These are phyloP conservation scores for Paramormyrops hopkinsi DNA, from an alignment of 2,797 vertebrate species.

Conservation along the genomic window DNA sequence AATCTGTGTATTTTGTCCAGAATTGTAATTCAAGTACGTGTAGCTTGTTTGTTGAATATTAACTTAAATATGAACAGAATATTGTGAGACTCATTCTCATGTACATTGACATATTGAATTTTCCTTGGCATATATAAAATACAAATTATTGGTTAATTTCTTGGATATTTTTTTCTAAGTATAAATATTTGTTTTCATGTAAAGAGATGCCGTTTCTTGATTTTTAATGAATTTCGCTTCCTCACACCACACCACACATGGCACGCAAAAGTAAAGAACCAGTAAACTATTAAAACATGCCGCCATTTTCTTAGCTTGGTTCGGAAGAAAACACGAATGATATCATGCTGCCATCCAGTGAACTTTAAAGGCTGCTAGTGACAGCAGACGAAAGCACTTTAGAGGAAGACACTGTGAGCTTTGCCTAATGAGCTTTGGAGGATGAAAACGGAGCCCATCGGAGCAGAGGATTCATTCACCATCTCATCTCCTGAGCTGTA, in stretches of 20 bases:
- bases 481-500: conserved; percentile 34
- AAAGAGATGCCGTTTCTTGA: not conserved
- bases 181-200: not conserved
- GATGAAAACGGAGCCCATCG: conserved; percentile 35
- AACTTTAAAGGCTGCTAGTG: not conserved
- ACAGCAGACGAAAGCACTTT: not conserved
- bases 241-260: not conserved
- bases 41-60: not conserved
- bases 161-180: not conserved
- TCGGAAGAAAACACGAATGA: not conserved
- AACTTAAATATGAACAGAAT: not conserved
- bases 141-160: not conserved
- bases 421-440: conserved; percentile 7
- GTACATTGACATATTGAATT: not conserved
- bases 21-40: not conserved
- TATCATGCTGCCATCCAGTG: not conserved
- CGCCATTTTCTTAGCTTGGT: not conserved
- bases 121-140: not conserved
- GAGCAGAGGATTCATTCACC: conserved; percentile 47
- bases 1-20: not conserved
- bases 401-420: not conserved
- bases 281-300: not conserved
- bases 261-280: not conserved
- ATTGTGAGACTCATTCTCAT: not conserved
- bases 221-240: not conserved